These are phyloP conservation scores for Acronicta alni DNA, from an alignment of 2,888 invertebrate species.

Conservation along the genomic window DNA sequence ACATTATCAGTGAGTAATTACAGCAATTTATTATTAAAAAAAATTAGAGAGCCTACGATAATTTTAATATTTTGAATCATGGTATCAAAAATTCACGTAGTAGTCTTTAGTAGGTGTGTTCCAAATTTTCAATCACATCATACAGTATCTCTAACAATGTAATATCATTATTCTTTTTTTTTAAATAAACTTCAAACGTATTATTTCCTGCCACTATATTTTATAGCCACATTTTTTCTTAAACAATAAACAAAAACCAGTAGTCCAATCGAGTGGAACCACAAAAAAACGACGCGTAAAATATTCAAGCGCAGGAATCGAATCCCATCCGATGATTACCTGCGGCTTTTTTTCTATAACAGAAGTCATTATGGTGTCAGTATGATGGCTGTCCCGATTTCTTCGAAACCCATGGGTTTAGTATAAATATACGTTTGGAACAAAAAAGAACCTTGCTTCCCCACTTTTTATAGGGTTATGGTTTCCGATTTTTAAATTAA, in stretches of 20 bases:
- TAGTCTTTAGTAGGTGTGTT: too few relatives aligned
- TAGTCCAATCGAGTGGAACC: constrained; percentile 54
- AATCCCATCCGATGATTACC: constrained; percentile 54
- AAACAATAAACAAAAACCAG: constrained; percentile 55
- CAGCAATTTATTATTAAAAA: too few relatives aligned
- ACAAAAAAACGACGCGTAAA: constrained; percentile 46
- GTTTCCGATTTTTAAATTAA: constrained; percentile 27
- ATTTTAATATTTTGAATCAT: too few relatives aligned
- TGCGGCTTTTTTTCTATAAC: constrained; percentile 54
- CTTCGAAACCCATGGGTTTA: constrained; percentile 39
- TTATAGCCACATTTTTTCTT: constrained; percentile 17
- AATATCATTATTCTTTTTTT: constrained; percentile 1
- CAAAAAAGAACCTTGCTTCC: constrained; percentile 38
- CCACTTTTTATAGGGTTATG: constrained; percentile 34
- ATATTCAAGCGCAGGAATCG: constrained; percentile 50
- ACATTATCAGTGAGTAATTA: too few relatives aligned
- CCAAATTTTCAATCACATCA: too few relatives aligned
- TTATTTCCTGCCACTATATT: constrained; percentile 26
- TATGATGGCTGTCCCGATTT: constrained; percentile 48
- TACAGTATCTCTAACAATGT: background rate
- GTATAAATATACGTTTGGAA: constrained; percentile 38
- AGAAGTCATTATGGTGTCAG: constrained; percentile 55
- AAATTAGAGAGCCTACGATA: too few relatives aligned
- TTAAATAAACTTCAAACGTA: constrained; percentile 18
- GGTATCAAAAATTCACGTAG: too few relatives aligned